Base-by-base conservation (phyloP, 2,113 vertebrate species). In the Peromyscus leucopus region DNA sequence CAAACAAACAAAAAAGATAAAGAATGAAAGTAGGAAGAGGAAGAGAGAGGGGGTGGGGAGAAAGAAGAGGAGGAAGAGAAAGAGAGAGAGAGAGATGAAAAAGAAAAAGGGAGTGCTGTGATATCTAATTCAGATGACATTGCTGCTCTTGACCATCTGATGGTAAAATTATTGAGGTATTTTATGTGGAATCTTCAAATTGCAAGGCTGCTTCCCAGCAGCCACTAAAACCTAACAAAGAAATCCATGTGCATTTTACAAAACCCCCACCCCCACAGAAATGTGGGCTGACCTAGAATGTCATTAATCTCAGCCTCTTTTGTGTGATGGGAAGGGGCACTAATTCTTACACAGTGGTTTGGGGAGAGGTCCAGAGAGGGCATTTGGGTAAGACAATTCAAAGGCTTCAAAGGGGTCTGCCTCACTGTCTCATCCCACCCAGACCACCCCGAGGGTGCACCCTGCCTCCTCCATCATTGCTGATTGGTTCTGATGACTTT, bases 201-300 rank as follows among this genome's bases (percentile, higher is more conserved):
- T 51, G 12, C 90, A 67, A 85, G 36, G 22, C 51, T 11, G 88
- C 57, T 90, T 95, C 57, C 33, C 24, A 46, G 61, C 11, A 48
- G 36, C 59, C 55, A n/a, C 59, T 78, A 15, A 55, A 67, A 59
- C 22, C 89, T 92, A 86, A 93, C 86, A 89, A 94, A 93, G 90
- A 90, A 94, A 86, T n/a, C 28, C 48, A 48, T 5, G 0, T 78
- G 83, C 39, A n/a, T 89, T 82, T 86, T 57, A n/a, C 65, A n/a
- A 46, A 72, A 24, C 42, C 57, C 13, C 24, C 5, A 16, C 65
- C 39, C 63, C 42, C 46, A 46, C 65, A 71, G 82, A 28, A 86
- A 21, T 24, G 7, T 5, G 1, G n/a, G 24, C 59, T 90, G 92
- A 90, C 33, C 2, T 39, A 85, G 39, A 55, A 63, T 65, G 36